Conservation (phyloP, 2,888 invertebrate species). For the Monopis laevigella region DNA sequence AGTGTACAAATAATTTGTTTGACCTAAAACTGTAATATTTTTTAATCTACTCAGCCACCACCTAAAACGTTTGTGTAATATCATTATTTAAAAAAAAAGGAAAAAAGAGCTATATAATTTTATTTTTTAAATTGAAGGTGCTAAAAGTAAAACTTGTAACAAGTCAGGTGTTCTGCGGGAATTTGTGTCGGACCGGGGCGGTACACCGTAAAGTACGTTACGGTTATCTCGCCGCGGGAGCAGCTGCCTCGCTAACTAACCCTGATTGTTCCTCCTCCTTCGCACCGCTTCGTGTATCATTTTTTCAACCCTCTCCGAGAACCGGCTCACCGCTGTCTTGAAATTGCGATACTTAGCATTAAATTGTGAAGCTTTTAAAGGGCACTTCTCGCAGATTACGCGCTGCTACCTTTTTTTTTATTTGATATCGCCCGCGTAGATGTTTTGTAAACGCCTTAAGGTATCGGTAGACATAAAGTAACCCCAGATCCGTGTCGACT, state of each 20-base stretch:
- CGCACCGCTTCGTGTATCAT: slow-evolving; percentile 40
- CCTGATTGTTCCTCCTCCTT: slow-evolving; percentile 35
- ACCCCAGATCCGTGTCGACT: slow-evolving; percentile 48
- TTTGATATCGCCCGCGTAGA: slow-evolving; percentile 41
- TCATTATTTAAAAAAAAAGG: too few species aligned
- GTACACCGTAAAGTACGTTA: slow-evolving; percentile 12
- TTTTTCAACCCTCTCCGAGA: slow-evolving; percentile 49
- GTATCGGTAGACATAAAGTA: slow-evolving; percentile 57
- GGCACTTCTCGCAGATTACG: slow-evolving; percentile 51
- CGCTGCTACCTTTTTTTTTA: slow-evolving; percentile 41
- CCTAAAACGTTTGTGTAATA: too few species aligned
- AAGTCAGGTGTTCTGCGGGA: not conserved
- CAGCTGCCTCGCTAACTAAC: slow-evolving; percentile 55
- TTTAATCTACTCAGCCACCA: too few species aligned
- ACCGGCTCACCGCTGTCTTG: slow-evolving; percentile 42
- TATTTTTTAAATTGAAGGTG: too few species aligned
- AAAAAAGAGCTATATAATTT: too few species aligned
- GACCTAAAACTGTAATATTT: too few species aligned
- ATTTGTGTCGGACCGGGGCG: slow-evolving; percentile 1
- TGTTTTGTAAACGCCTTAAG: slow-evolving; percentile 60
- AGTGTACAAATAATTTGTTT: too few species aligned
- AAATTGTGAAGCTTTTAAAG: slow-evolving; percentile 58
- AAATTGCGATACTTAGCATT: slow-evolving; percentile 63
- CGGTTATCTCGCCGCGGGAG: slow-evolving; percentile 27
- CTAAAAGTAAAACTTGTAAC: not conserved